A percentile compares a stretch with the other conserved stretches of the same genome.
These are phyloP conservation scores for Gallinago nigripennis DNA, from an alignment of 2,797 vertebrate species.

Conservation along the genomic window DNA sequence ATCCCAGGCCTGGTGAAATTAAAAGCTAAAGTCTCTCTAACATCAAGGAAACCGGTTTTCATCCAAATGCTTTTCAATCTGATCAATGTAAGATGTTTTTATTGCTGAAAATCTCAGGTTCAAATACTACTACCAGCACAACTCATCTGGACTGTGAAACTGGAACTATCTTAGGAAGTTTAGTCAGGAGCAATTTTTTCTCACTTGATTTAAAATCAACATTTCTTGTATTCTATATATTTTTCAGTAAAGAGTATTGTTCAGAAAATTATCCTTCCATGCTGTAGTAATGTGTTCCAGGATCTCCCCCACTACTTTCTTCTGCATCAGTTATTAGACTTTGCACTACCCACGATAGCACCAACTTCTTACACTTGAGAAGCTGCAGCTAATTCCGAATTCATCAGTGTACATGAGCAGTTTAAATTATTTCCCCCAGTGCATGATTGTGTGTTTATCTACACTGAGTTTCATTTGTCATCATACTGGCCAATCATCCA, in stretches of 20 bases:
- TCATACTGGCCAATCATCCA: constrained; percentile 59
- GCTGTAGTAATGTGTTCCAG: background rate
- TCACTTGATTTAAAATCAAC: background rate
- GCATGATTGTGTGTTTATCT: constrained; percentile 65
- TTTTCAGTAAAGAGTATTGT: background rate
- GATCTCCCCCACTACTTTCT: background rate
- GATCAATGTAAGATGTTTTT: background rate
- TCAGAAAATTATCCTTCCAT: background rate
- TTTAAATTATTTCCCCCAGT: constrained; percentile 65
- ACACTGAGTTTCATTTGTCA: constrained; percentile 70
- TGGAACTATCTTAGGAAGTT: background rate
- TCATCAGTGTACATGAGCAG: constrained; percentile 60
- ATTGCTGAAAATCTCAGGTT: background rate
- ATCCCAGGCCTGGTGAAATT: background rate
- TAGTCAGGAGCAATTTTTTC: background rate
- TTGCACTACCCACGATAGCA: background rate
- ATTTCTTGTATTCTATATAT: background rate
- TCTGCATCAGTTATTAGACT: background rate
- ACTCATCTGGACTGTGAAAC: background rate
- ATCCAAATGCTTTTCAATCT: background rate
- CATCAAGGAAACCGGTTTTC: background rate
- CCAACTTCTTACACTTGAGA: background rate
- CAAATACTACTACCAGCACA: background rate
- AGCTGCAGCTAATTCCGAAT: constrained; percentile 62
- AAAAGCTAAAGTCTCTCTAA: background rate